Conservation (phyloP, 2,113 vertebrate species). For the Mormyrus iriodes region DNA sequence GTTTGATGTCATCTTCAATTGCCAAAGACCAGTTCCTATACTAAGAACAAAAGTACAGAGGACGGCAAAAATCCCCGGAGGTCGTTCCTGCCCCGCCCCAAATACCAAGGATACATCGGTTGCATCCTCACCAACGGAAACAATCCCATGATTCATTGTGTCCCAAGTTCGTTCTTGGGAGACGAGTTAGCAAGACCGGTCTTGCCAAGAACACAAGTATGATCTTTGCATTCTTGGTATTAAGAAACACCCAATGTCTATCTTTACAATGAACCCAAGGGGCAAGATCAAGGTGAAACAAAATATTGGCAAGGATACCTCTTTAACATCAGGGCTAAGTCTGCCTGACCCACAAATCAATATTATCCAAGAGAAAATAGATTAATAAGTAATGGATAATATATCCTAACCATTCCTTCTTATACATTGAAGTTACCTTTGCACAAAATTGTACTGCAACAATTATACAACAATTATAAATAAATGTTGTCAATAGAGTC, state of each 20-base stretch:
- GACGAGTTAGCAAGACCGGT: neutral
- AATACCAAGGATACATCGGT: neutral
- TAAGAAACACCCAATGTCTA: neutral
- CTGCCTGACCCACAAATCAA: neutral
- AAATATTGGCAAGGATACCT: neutral
- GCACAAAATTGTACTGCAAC: neutral
- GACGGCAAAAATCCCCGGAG: neutral
- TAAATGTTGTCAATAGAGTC: neutral
- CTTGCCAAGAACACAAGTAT: neutral
- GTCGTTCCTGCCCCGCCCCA: neutral
- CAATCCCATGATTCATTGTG: neutral
- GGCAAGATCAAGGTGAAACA: neutral
- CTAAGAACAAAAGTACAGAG: neutral
- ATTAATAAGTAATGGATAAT: neutral
- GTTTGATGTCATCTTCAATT: neutral
- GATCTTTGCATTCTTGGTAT: neutral
- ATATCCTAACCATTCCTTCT: neutral
- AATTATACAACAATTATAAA: neutral
- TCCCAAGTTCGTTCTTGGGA: neutral
- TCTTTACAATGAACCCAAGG: neutral
- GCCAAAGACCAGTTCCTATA: neutral
- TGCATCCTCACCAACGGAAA: neutral
- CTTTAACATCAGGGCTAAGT: neutral
- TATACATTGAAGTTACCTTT: neutral
- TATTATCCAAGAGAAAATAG: neutral